A percentile compares a stretch with the other conserved stretches of the same genome.
Evolutionary conservation across 2,797 vertebrate species (phyloP).

Genomic region (Salarias fasciatus): DNA sequence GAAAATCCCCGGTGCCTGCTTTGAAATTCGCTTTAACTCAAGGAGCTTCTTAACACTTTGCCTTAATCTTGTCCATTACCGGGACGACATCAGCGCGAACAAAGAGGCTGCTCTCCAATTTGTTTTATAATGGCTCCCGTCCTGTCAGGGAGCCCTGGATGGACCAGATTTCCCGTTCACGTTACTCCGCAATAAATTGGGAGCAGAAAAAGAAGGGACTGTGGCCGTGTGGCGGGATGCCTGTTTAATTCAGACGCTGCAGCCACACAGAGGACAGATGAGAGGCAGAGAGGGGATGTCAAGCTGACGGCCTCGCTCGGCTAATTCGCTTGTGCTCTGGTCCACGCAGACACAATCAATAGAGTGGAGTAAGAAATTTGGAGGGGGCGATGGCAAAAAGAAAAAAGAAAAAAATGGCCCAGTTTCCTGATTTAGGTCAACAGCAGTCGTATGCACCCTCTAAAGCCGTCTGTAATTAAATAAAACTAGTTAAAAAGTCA

Average conservation of each 20-base stretch:
- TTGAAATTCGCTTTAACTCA: slow-evolving; percentile 47
- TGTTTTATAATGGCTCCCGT: slow-evolving; percentile 43
- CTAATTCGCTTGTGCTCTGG: slow-evolving; percentile 60
- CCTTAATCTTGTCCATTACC: slow-evolving; percentile 63
- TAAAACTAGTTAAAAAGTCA: slow-evolving; percentile 68
- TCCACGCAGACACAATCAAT: slow-evolving; percentile 74
- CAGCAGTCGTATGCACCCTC: slow-evolving; percentile 65
- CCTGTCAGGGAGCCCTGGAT: slow-evolving; percentile 30
- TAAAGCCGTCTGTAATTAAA: slow-evolving; percentile 79
- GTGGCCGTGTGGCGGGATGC: slow-evolving; percentile 13
- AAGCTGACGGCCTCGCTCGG: slow-evolving; percentile 48
- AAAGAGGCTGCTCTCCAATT: slow-evolving; percentile 56
- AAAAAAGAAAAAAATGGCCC: slow-evolving; percentile 56
- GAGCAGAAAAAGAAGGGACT: slow-evolving; percentile 17
- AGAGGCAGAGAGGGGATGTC: slow-evolving; percentile 18
- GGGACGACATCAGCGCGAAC: slow-evolving; percentile 33
- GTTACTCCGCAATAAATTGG: slow-evolving; percentile 54
- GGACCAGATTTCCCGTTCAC: slow-evolving; percentile 35
- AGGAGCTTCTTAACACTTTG: slow-evolving; percentile 45
- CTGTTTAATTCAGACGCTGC: slow-evolving; percentile 37
- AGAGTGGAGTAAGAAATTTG: slow-evolving; percentile 66
- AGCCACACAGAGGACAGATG: neutral
- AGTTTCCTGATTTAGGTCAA: slow-evolving; percentile 84
- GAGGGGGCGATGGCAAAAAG: neutral
- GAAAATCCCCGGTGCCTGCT: slow-evolving; percentile 45